These are phyloP conservation scores for Philopedon plagiatum DNA, from an alignment of 2,888 invertebrate species.

Conservation along the genomic window DNA sequence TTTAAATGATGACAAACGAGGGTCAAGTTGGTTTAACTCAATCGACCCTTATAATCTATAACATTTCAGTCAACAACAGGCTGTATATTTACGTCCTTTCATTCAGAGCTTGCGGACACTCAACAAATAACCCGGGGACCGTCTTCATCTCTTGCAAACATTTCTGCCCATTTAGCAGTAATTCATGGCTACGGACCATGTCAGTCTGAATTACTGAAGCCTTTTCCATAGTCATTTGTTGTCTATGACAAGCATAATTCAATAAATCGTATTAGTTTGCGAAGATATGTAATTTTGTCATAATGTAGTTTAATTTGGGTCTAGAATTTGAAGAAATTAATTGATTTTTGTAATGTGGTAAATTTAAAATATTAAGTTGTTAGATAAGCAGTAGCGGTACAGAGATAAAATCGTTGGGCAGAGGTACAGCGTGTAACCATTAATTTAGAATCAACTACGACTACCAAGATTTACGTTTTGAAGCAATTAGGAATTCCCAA, in stretches of 20 bases:
- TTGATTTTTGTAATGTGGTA: too few species aligned
- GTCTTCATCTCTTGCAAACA: slow-evolving; percentile 16
- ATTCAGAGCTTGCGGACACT: not conserved
- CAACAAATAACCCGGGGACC: slow-evolving; percentile 14
- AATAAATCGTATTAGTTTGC: not conserved
- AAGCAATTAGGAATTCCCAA: too few species aligned
- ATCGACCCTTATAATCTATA: slow-evolving; percentile 10
- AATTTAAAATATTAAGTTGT: too few species aligned
- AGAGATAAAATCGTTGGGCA: too few species aligned
- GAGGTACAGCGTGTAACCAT: too few species aligned
- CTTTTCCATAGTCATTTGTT: slow-evolving; percentile 1
- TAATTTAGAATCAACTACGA: too few species aligned
- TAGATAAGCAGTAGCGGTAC: too few species aligned
- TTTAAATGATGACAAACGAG: slow-evolving; percentile 3
- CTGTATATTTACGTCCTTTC: slow-evolving; percentile 9
- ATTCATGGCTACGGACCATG: slow-evolving; percentile 6
- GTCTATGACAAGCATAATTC: not conserved
- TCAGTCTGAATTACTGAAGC: not conserved
- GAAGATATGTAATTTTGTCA: too few species aligned
- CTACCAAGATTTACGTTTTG: too few species aligned
- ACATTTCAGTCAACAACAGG: slow-evolving; percentile 3
- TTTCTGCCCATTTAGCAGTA: not conserved
- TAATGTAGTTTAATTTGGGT: too few species aligned
- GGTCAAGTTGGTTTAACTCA: not conserved
- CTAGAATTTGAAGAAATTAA: too few species aligned